phyloP scores from a whole-genome alignment of 2,888 invertebrate genomes.

The Cryptophagus acutangulus region DNA sequence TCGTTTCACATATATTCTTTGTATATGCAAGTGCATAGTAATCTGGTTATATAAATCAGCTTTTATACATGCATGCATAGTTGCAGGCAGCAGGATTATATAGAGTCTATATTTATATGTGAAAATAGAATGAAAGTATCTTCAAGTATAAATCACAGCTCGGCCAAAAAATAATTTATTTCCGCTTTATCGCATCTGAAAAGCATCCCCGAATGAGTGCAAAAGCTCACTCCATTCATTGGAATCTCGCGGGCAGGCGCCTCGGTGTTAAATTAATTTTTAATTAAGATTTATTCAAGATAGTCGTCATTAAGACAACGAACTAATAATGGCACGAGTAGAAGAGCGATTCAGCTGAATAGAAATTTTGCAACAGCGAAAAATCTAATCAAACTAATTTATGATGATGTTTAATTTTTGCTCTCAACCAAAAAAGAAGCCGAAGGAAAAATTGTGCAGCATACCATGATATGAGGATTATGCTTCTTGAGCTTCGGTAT shows the following conservation, averaged over 20 bases:
- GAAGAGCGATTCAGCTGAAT: too few species aligned
- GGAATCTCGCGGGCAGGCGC: constrained; percentile 11
- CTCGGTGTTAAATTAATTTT: constrained; percentile 37
- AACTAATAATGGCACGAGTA: constrained; percentile 31
- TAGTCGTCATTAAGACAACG: constrained; percentile 33
- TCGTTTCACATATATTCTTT: too few species aligned
- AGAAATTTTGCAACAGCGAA: too few species aligned
- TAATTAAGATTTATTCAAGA: constrained; percentile 38
- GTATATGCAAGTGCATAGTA: too few species aligned
- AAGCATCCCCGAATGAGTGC: constrained; percentile 5
- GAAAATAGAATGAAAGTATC: background rate
- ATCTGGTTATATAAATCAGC: too few species aligned
- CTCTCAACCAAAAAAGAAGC: too few species aligned
- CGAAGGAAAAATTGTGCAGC: constrained; percentile 7
- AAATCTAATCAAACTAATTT: too few species aligned
- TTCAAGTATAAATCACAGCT: constrained; percentile 3
- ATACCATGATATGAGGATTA: constrained; percentile 8
- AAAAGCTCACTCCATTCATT: background rate
- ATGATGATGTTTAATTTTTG: too few species aligned
- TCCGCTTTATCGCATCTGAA: constrained; percentile 21
- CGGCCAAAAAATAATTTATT: constrained; percentile 18
- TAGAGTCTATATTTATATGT: too few species aligned
- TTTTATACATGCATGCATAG: too few species aligned
- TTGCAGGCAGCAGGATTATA: too few species aligned
- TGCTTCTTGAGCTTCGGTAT: background rate